Percentiles rank a stretch among this genome's conserved stretches.
phyloP scores from a whole-genome alignment of 1,140 invertebrate genomes.

The Alviniconcha marisindica region DNA sequence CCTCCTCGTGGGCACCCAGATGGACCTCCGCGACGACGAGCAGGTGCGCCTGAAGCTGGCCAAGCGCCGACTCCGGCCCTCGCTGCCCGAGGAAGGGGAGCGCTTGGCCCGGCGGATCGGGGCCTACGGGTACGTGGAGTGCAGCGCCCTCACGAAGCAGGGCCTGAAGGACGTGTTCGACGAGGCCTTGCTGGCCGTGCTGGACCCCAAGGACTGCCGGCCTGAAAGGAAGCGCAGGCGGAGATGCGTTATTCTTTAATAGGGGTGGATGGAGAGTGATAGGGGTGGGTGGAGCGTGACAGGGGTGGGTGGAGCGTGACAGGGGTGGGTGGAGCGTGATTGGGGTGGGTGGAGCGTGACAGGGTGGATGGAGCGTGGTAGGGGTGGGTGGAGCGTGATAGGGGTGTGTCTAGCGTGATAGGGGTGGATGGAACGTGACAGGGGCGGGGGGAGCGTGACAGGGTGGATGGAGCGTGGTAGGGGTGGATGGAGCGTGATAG shows the following conservation, averaged over 20 bases:
- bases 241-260: conserved; percentile 42
- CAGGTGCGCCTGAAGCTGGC: conserved; percentile 86
- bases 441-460: neutral
- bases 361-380: neutral
- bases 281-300: too few relatives aligned
- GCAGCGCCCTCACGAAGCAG: conserved; percentile 84
- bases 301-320: too few relatives aligned
- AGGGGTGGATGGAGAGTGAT: too few relatives aligned
- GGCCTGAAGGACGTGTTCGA: conserved; percentile 69
- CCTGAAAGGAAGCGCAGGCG: conserved; percentile 33
- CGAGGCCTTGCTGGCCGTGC: conserved; percentile 53
- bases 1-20: conserved; percentile 83
- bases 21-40: conserved; percentile 68
- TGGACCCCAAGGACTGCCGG: conserved; percentile 34
- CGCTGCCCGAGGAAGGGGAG: conserved; percentile 85
- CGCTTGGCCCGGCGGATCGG: conserved; percentile 82
- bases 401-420: too few relatives aligned
- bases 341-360: neutral
- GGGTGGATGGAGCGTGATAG: too few relatives aligned
- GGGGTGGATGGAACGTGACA: neutral
- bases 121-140: conserved; percentile 93
- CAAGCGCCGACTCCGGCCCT: conserved; percentile 90
- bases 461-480: neutral
- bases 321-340: neutral
- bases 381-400: too few relatives aligned